A percentile compares a stretch with the other conserved stretches of the same genome.
phyloP scores from a whole-genome alignment of 1,140 invertebrate genomes.

The honey bee (Apis mellifera) region DNA sequence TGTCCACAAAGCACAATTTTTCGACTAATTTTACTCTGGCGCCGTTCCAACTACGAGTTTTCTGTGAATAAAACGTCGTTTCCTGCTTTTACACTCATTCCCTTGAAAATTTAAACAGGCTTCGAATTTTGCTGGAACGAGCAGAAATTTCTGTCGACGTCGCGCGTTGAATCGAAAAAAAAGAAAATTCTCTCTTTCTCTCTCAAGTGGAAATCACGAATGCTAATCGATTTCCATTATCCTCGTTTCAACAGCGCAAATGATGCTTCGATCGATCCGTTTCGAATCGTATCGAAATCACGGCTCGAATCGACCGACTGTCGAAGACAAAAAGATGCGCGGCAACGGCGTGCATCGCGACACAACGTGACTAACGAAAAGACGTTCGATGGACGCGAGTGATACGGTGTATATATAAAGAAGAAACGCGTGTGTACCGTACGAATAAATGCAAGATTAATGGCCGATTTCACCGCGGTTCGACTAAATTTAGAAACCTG shows the following conservation, averaged over 20 bases:
- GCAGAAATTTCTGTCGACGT: not conserved
- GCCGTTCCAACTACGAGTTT: slow-evolving; percentile 14
- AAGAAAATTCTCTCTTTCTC: no score
- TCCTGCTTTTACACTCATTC: not conserved
- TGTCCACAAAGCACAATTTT: slow-evolving; percentile 17
- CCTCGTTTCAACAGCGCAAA: no score
- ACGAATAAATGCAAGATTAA: slow-evolving; percentile 50
- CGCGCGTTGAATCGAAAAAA: not conserved
- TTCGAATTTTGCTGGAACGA: not conserved
- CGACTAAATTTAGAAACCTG: slow-evolving; percentile 41
- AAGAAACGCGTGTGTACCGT: not conserved
- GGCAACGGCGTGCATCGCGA: not conserved
- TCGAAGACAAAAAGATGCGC: not conserved
- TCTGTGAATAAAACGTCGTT: slow-evolving; percentile 2
- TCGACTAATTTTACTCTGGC: slow-evolving; percentile 46
- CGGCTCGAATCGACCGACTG: not conserved
- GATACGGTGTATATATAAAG: slow-evolving; percentile 1
- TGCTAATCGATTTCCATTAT: no score
- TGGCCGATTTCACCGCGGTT: slow-evolving; percentile 33
- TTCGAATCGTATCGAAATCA: not conserved
- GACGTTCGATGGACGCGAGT: slow-evolving; percentile 22
- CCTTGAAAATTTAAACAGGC: not conserved
- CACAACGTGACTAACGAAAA: slow-evolving; percentile 36
- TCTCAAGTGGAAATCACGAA: slow-evolving; percentile 8
- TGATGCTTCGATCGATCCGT: not conserved